Conservation (phyloP, 2,797 vertebrate species). For the Poeciliopsis infans region DNA sequence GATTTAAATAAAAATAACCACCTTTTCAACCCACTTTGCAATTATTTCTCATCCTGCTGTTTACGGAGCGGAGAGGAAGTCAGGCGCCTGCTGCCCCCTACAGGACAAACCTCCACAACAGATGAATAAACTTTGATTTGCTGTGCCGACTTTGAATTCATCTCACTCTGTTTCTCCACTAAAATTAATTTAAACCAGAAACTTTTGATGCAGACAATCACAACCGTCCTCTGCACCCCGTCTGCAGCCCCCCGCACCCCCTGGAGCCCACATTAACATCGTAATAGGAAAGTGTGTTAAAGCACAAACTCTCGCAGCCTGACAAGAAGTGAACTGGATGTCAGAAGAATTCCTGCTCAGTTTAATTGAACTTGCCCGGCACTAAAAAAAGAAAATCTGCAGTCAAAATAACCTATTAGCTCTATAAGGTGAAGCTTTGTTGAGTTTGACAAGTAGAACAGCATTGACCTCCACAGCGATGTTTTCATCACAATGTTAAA, state of each 20-base stretch:
- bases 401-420: conserved; percentile 93
- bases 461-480: conserved; percentile 9
- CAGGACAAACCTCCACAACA: conserved; percentile 15
- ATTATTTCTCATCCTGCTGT: not conserved
- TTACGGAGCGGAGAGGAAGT: not conserved
- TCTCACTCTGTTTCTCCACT: not conserved
- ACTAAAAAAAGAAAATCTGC: conserved; percentile 86
- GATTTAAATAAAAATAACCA: conserved; percentile 21
- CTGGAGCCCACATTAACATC: conserved; percentile 86
- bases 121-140: conserved; percentile 6
- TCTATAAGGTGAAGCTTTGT: conserved; percentile 90
- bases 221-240: conserved; percentile 12
- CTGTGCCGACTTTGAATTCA: conserved; percentile 18
- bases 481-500: not conserved
- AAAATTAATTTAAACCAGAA: conserved; percentile 33
- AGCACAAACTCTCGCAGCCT: conserved; percentile 85
- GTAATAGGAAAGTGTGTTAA: conserved; percentile 89
- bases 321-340: conserved; percentile 92
- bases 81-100: conserved; percentile 5
- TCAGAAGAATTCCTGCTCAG: conserved; percentile 92
- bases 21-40: not conserved
- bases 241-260: conserved; percentile 15
- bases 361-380: conserved; percentile 94
- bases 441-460: conserved; percentile 70
- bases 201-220: conserved; percentile 30